phyloP scores from a whole-genome alignment of 2,797 vertebrate species.

The Gadopsis bispinosus region DNA sequence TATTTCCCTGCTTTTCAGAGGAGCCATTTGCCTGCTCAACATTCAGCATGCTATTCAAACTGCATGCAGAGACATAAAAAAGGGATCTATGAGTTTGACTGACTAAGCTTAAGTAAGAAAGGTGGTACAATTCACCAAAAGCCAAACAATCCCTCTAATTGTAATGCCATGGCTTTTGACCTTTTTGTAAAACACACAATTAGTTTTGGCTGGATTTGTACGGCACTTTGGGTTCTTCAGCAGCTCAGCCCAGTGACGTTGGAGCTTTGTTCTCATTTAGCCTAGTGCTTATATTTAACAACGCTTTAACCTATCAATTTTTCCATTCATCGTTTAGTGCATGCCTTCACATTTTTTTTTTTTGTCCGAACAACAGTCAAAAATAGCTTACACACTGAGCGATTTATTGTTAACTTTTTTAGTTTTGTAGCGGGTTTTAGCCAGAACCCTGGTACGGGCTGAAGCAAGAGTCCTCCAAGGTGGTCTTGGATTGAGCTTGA shows the following conservation, averaged over 20 bases:
- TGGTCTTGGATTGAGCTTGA: conserved; percentile 22
- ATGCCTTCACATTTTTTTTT: background rate
- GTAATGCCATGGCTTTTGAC: background rate
- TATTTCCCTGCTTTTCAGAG: conserved; percentile 22
- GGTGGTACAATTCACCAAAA: background rate
- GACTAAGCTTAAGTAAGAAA: background rate
- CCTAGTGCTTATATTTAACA: background rate
- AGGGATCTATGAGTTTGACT: background rate
- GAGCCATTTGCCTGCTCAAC: background rate
- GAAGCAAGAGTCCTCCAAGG: conserved; percentile 3
- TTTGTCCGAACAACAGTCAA: background rate
- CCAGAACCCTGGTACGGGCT: background rate
- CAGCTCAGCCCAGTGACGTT: background rate
- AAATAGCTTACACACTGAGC: background rate
- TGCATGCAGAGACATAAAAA: background rate
- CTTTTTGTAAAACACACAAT: background rate
- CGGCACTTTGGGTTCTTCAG: background rate
- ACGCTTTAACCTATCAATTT: background rate
- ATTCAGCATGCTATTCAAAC: background rate
- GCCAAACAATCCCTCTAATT: background rate
- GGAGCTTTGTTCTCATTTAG: background rate
- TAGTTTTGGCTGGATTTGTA: background rate
- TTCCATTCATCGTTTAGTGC: background rate
- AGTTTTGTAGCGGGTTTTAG: background rate
- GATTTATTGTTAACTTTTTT: background rate